A percentile compares a stretch with the other conserved stretches of the same genome.
These are phyloP conservation scores for Oligia fasciuncula DNA, from an alignment of 2,888 invertebrate genomes.

Conservation along the genomic window DNA sequence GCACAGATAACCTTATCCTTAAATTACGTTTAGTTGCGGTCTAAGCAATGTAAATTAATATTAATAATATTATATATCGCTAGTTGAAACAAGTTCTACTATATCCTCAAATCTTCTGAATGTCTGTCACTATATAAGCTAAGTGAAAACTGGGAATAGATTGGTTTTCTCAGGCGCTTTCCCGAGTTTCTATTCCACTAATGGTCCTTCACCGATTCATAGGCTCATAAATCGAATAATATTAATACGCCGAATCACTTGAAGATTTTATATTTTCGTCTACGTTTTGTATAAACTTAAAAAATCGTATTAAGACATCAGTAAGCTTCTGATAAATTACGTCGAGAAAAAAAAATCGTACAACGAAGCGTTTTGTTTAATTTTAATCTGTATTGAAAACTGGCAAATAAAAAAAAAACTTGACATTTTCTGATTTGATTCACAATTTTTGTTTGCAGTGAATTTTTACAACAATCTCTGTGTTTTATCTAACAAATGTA, in stretches of 20 bases:
- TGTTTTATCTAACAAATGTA: conserved; percentile 83
- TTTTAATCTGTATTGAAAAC: conserved; percentile 66
- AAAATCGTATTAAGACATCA: background rate
- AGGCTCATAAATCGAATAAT: background rate
- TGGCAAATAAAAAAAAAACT: conserved; percentile 73
- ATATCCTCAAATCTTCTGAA: background rate
- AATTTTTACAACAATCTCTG: conserved; percentile 78
- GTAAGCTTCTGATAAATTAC: background rate
- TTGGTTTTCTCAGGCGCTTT: background rate
- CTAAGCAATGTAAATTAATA: background rate
- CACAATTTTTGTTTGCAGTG: conserved; percentile 83
- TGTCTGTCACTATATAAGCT: background rate
- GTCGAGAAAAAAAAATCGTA: background rate
- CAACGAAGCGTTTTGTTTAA: conserved; percentile 16
- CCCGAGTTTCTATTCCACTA: background rate
- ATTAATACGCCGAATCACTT: background rate
- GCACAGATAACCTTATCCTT: conserved; percentile 43
- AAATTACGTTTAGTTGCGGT: conserved; percentile 40
- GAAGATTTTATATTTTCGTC: background rate
- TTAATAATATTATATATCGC: background rate
- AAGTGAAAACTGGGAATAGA: background rate
- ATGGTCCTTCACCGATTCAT: too few relatives aligned
- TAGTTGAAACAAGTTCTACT: background rate
- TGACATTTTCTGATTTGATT: conserved; percentile 80
- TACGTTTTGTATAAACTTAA: background rate